Base-by-base conservation (phyloP, 2,888 invertebrate species). In the Acleris sparsana region DNA sequence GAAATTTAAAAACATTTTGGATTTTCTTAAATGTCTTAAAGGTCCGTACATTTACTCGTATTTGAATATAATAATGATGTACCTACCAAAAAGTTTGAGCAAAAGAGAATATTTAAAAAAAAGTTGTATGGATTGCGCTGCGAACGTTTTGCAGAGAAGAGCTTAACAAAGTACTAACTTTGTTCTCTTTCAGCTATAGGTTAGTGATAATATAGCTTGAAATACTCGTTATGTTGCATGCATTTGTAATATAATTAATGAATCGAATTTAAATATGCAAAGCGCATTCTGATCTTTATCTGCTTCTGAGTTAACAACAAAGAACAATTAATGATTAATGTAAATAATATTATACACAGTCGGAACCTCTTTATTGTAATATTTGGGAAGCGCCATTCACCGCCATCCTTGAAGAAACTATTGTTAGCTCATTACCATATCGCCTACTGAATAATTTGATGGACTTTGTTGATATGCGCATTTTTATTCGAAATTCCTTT, bases 331-430 rank as follows among this genome's bases (percentile, higher is more conserved):
- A 55, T 49, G 22, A 17, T 62, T 55, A 55, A 53, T 60, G 29
- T 49, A 29, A 20, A 20, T 49, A 51, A 52, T 17, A n/a, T 18
- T 17, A 7, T 46, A 58, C 39, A 39, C 51, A 61, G 65, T 61
- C 56, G 65, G 61, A 57, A 56, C 43, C 33, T 22, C 33, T 33
- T 33, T 20, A 39, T 52, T 29, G 44, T 66, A 61, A 66, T 66
- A 61, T 61, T 66, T 66, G 61, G 46, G 48, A 62, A 55, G 44
- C 25, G 62, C 62, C 67, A 44, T 63, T 63, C 67, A 67, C 67
- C 53, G 17, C 29, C 7, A 59, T 63, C 67, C 67, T 63, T 67
- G 67, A 59, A 16, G 62, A 48, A 46, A 48, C 33, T 53, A 46
- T 60, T 60, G 57, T 60, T 51, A 55, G 49, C 49, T 60, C 49